Conservation (phyloP, 2,888 invertebrate genomes). For the Rhagophthalmus giganteus region DNA sequence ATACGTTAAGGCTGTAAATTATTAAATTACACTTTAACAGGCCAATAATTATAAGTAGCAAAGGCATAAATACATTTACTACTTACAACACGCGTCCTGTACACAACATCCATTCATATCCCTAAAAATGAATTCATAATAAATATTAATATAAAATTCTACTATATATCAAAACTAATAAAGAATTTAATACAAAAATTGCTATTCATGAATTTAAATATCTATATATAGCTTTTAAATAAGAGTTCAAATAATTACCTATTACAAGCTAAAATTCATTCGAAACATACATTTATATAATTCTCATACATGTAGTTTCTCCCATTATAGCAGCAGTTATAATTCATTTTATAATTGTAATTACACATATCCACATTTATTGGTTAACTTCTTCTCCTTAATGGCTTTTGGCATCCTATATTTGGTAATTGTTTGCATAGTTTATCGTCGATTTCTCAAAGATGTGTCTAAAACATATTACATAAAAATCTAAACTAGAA, state of each 20-base stretch:
- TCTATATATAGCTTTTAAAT: too few relatives aligned
- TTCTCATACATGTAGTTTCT: not conserved
- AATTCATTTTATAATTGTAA: not conserved
- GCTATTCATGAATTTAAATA: too few relatives aligned
- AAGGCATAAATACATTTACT: too few relatives aligned
- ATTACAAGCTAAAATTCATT: too few relatives aligned
- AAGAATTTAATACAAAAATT: too few relatives aligned
- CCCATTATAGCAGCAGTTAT: not conserved
- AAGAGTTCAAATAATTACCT: too few relatives aligned
- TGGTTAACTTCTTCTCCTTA: not conserved
- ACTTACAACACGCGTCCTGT: conserved; percentile 3
- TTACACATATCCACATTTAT: not conserved
- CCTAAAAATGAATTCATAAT: not conserved
- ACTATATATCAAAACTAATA: too few relatives aligned
- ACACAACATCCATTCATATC: not conserved
- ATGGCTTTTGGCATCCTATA: not conserved
- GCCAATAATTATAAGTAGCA: not conserved
- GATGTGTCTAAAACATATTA: conserved; percentile 43
- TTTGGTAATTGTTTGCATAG: not conserved
- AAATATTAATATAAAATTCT: too few relatives aligned
- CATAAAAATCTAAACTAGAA: not conserved
- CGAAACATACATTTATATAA: too few relatives aligned
- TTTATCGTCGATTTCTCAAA: conserved; percentile 36
- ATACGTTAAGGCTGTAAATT: not conserved
- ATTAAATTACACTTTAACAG: not conserved